Evolutionary conservation across 1,140 invertebrate genomes (phyloP).

Genomic region (Littorina saxatilis): DNA sequence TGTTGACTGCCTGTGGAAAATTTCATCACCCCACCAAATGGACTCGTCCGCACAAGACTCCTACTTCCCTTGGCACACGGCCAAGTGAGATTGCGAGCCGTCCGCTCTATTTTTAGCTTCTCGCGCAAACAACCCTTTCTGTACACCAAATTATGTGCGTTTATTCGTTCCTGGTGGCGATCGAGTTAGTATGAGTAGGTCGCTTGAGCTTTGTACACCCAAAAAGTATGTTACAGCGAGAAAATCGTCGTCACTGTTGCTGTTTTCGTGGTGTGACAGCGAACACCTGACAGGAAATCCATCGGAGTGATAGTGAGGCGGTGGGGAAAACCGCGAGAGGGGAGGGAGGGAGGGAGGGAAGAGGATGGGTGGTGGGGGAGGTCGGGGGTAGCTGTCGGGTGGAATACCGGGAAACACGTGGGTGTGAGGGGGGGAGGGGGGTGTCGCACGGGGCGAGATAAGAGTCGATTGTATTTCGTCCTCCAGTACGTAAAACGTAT

Average conservation of each 20-base stretch:
- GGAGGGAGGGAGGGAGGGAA: neutral
- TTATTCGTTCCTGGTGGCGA: no score
- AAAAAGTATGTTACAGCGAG: no score
- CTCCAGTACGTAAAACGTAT: no score
- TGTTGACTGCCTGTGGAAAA: neutral
- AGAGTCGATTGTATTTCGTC: no score
- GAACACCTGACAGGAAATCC: slow-evolving; percentile 24
- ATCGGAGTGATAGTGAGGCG: neutral
- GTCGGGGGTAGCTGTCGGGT: neutral
- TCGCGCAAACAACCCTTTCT: neutral
- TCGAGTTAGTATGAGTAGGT: no score
- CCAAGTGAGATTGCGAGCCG: neutral
- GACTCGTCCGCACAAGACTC: slow-evolving; percentile 21
- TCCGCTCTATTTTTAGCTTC: slow-evolving; percentile 11
- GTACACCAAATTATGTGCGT: no score
- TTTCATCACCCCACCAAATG: neutral
- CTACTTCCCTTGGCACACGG: neutral
- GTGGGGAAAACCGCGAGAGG: neutral
- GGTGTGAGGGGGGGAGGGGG: neutral
- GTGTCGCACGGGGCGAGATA: no score
- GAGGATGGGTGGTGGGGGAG: neutral
- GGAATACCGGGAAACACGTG: slow-evolving; percentile 4
- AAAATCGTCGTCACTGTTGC: no score
- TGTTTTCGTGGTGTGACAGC: no score
- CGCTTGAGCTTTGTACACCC: no score